These are phyloP conservation scores for Actias luna DNA, from an alignment of 2,888 invertebrate species.

Conservation along the genomic window DNA sequence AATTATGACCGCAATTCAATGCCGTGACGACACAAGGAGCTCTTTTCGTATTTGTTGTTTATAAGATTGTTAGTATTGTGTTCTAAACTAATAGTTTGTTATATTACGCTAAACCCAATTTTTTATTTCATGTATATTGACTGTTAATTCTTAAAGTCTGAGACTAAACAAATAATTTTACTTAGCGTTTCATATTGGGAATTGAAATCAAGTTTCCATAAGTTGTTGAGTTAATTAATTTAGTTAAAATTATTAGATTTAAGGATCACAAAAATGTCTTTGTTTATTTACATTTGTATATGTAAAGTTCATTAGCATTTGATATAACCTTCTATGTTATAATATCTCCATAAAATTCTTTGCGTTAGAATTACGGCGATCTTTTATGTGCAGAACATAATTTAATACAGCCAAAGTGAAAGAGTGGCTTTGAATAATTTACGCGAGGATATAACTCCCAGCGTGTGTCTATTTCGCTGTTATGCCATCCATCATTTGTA, in stretches of 20 bases:
- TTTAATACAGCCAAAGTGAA: conserved; percentile 62
- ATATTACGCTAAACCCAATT: not conserved
- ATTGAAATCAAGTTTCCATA: not conserved
- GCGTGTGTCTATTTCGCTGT: conserved; percentile 46
- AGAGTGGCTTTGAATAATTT: conserved; percentile 70
- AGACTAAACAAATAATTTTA: not conserved
- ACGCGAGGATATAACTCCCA: conserved; percentile 75
- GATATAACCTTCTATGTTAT: not conserved
- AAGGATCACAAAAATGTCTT: not conserved
- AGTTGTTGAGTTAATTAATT: not conserved
- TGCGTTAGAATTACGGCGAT: not conserved
- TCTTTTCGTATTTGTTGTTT: conserved; percentile 6
- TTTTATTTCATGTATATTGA: not conserved
- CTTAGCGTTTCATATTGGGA: not conserved
- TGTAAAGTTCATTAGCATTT: not conserved
- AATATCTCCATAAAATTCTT: not conserved
- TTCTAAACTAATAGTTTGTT: not conserved
- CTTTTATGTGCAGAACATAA: conserved; percentile 7
- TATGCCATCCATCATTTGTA: not conserved
- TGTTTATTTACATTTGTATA: not conserved
- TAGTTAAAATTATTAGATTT: not conserved
- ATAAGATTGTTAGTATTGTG: conserved; percentile 1
- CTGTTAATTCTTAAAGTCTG: too few species aligned
- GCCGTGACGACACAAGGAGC: conserved; percentile 8
- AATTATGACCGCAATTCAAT: conserved; percentile 13